A percentile compares a stretch with the other conserved stretches of the same genome.
Evolutionary conservation across 2,113 vertebrate species (phyloP).

Genomic region (Camelus dromedarius): DNA sequence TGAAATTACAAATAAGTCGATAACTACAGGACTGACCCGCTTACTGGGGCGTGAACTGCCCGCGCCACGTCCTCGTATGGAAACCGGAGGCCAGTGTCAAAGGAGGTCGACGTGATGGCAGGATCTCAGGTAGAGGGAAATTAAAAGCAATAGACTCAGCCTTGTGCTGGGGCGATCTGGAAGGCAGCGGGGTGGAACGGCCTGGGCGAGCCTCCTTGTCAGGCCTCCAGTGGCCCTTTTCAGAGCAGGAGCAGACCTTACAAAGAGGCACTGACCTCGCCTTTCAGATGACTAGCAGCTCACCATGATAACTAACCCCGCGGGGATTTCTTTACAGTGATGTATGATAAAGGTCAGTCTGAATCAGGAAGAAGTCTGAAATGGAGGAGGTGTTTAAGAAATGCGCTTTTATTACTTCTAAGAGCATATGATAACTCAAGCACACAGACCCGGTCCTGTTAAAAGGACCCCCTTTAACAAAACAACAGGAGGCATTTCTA

Average conservation of each 20-base stretch:
- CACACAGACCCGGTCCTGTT: background rate
- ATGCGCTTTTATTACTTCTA: background rate
- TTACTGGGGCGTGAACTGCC: background rate
- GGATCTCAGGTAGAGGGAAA: constrained; percentile 17
- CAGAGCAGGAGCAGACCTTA: constrained; percentile 50
- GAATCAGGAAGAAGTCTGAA: background rate
- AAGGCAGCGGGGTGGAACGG: constrained; percentile 43
- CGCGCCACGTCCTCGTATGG: background rate
- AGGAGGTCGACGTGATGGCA: background rate
- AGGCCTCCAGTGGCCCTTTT: constrained; percentile 41
- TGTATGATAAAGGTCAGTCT: constrained; percentile 42
- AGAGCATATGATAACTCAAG: background rate
- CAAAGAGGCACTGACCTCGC: constrained; percentile 59
- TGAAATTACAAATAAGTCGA: constrained; percentile 29
- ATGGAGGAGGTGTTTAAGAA: constrained; percentile 1
- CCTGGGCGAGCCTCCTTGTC: constrained; percentile 43
- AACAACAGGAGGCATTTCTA: background rate
- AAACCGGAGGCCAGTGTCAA: background rate
- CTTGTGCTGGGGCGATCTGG: background rate
- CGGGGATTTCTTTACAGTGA: constrained; percentile 1
- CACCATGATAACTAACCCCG: background rate
- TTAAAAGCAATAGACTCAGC: background rate
- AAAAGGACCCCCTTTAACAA: background rate
- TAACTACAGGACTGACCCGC: background rate
- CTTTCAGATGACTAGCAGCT: constrained; percentile 34